Evolutionary conservation across 2,888 invertebrate species (phyloP).

Genomic region (Idaea straminata): DNA sequence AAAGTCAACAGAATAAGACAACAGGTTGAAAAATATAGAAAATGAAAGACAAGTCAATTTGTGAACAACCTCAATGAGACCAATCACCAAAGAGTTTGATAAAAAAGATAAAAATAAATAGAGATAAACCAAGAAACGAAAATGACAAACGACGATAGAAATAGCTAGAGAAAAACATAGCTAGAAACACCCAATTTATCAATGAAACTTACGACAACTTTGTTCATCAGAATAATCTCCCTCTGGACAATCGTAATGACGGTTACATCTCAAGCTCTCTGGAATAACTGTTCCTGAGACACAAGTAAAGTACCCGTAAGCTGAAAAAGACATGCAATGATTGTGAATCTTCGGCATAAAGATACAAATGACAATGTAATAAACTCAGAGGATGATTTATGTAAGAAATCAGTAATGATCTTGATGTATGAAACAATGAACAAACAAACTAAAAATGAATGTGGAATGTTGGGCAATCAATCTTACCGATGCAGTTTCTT

Average conservation of each 20-base stretch:
- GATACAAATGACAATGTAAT: neutral
- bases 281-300: constrained; percentile 82
- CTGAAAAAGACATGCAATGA: constrained; percentile 63
- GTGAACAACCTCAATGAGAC: constrained; percentile 14
- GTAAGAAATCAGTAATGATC: constrained; percentile 11
- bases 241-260: constrained; percentile 81
- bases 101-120: constrained; percentile 10
- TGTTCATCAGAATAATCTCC: constrained; percentile 87
- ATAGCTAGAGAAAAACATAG: constrained; percentile 25
- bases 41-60: constrained; percentile 8
- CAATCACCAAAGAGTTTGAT: constrained; percentile 5
- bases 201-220: constrained; percentile 85
- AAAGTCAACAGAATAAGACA: constrained; percentile 21
- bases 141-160: constrained; percentile 18
- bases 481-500: constrained; percentile 82
- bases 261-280: constrained; percentile 81
- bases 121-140: constrained; percentile 16
- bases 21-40: constrained; percentile 18
- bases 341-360: constrained; percentile 3
- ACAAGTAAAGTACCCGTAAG: constrained; percentile 82
- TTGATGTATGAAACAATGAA: constrained; percentile 11
- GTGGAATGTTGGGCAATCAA: neutral
- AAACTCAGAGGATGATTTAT: neutral
- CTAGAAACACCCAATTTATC: constrained; percentile 27
- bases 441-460: constrained; percentile 8